These are phyloP conservation scores for Monoplex corrugatus DNA, from an alignment of 2,888 invertebrate species.

Conservation along the genomic window DNA sequence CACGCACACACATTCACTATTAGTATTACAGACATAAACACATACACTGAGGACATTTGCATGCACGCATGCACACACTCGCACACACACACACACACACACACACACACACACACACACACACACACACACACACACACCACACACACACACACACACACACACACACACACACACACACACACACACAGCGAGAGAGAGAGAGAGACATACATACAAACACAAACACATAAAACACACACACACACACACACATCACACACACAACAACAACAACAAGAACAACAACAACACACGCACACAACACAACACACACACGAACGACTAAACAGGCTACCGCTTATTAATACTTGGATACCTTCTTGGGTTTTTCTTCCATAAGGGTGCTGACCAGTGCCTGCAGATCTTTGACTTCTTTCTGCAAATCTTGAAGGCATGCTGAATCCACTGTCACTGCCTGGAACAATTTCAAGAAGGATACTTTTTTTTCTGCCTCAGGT, in stretches of 20 bases:
- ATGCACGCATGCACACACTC: background rate
- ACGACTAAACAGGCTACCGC: too few species aligned
- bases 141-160: background rate
- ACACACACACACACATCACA: background rate
- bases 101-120: slow-evolving; percentile 11
- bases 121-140: too few species aligned
- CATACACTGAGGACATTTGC: background rate
- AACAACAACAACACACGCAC: slow-evolving; percentile 13
- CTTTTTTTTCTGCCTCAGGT: too few species aligned
- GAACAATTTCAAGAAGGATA: background rate
- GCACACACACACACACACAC: slow-evolving; percentile 18
- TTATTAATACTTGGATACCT: too few species aligned
- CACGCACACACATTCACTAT: background rate
- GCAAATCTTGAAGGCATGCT: background rate
- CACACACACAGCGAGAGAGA: too few species aligned
- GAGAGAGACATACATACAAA: too few species aligned
- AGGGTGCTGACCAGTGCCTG: background rate
- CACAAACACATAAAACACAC: background rate
- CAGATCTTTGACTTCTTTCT: background rate
- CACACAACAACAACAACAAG: too few species aligned
- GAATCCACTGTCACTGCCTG: background rate
- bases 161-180: background rate
- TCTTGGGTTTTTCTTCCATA: background rate
- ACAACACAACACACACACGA: background rate
- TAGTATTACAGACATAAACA: background rate